phyloP scores from a whole-genome alignment of 2,797 vertebrate genomes.

The Alectoris magna region DNA sequence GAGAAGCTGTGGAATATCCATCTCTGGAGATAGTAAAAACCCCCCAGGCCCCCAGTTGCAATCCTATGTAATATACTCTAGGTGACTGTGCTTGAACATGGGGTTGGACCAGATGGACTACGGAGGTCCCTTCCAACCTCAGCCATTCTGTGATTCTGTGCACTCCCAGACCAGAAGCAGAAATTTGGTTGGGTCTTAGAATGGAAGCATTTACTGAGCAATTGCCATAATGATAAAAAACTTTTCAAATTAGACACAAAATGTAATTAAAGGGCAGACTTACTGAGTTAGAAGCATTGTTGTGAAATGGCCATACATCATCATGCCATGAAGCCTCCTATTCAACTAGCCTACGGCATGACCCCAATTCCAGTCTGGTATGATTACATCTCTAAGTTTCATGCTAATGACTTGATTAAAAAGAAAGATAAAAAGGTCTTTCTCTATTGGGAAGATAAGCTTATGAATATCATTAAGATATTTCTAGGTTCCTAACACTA shows the following conservation, averaged over 20 bases:
- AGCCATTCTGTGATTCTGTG: background rate
- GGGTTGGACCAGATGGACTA: background rate
- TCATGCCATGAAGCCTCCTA: conserved; percentile 67
- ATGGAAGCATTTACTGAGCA: conserved; percentile 82
- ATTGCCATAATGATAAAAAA: conserved; percentile 80
- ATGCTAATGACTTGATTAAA: conserved; percentile 80
- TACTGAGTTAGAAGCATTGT: conserved; percentile 65
- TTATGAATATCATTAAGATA: conserved; percentile 74
- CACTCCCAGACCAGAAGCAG: conserved; percentile 22
- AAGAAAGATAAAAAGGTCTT: conserved; percentile 72
- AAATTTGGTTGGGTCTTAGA: conserved; percentile 74
- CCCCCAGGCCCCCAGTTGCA: no score
- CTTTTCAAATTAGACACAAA: conserved; percentile 75
- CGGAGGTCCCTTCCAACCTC: background rate
- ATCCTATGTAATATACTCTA: background rate
- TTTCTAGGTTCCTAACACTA: conserved; percentile 47
- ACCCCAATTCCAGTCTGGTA: conserved; percentile 78
- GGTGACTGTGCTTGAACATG: background rate
- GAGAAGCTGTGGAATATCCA: background rate
- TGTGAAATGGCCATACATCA: conserved; percentile 73
- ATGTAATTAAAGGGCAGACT: conserved; percentile 77
- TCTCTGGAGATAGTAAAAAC: background rate
- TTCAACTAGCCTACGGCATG: conserved; percentile 70
- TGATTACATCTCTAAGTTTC: conserved; percentile 78
- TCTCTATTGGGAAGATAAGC: conserved; percentile 72